phyloP scores from a whole-genome alignment of 2,888 invertebrate genomes.

The Oscheius sp. region DNA sequence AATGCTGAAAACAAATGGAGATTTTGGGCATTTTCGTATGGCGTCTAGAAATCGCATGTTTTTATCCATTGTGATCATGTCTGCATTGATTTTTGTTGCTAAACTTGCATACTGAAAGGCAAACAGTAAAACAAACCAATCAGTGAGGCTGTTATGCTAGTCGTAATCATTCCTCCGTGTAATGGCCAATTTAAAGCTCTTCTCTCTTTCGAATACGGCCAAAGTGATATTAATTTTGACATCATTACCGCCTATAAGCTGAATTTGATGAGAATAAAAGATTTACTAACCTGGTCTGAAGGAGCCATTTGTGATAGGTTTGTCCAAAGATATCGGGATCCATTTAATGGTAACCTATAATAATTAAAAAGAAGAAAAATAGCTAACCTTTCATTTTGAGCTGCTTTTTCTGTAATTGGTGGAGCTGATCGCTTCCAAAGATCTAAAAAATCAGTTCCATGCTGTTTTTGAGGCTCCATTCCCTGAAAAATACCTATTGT shows the following conservation, averaged over 20 bases:
- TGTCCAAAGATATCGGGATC: constrained; percentile 34
- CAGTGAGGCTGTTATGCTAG: constrained; percentile 46
- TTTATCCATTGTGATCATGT: constrained; percentile 54
- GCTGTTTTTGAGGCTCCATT: background rate
- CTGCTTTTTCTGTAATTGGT: constrained; percentile 5
- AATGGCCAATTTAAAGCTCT: constrained; percentile 60
- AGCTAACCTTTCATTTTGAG: background rate
- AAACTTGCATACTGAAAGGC: constrained; percentile 12
- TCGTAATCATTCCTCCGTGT: constrained; percentile 52
- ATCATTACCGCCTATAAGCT: constrained; percentile 24
- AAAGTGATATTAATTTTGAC: constrained; percentile 23
- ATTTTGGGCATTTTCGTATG: constrained; percentile 53
- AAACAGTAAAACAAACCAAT: constrained; percentile 47
- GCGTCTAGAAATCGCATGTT: constrained; percentile 51
- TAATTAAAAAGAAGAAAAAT: background rate
- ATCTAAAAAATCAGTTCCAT: constrained; percentile 35
- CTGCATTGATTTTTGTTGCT: constrained; percentile 62
- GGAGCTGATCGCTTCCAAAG: constrained; percentile 39
- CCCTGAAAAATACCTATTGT: background rate
- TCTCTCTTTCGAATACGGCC: constrained; percentile 44
- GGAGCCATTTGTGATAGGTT: constrained; percentile 42
- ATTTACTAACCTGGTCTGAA: constrained; percentile 36
- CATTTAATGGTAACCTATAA: constrained; percentile 28
- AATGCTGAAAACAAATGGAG: constrained; percentile 57
- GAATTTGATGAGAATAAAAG: background rate